Base-by-base conservation (phyloP, 2,888 invertebrate genomes). In the Oligia latruncula region DNA sequence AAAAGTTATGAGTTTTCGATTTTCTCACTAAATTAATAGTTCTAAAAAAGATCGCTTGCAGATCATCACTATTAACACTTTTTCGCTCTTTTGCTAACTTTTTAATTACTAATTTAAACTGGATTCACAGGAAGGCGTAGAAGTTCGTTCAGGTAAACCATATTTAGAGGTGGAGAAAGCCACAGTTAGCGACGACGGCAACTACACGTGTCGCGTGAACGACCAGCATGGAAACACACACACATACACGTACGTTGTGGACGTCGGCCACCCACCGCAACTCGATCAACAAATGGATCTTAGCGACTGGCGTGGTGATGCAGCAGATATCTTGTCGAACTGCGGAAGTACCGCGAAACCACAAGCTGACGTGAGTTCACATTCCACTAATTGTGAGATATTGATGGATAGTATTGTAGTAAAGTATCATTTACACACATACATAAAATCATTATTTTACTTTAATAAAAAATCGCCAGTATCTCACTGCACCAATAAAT, bases 151-250 rank as follows among this genome's bases (percentile, higher is more conserved):
- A 60, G n/a, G 46, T 15, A 71, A 29, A 15, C 74, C 83, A 64
- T 77, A 75, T 23, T 35, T 84, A 0, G 13, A 60, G n/a, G 8
- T 89, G 9, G 20, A n/a, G 1, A 77, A 86, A 4, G 82, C 81
- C 11, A 17, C 82, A n/a, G 23, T 70, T 0, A 1, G 5, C 4
- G 5, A 72, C 1, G 89, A 87, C 0, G 89, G 89, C 8, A 89
- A 87, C 43, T 90, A 90, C n/a, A 87, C 85, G 0, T 90, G 90
- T n/a, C 88, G 83, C 20, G 87, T 86, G 29, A 88, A 77, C 43
- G 87, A 85, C 68, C 73, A 68, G 20, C 78, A 82, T 13, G 87
- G 88, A 6, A 43, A 77, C 1, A 60, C 76, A 52, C 40, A 55
- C 0, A 87, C 87, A 62, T 77, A 87, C 3, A 87, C 89, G 0